Evolutionary conservation across 2,888 invertebrate species (phyloP), one percentile per base, ranked within the genome.

Genomic region (Eupithecia subfuscata): DNA sequence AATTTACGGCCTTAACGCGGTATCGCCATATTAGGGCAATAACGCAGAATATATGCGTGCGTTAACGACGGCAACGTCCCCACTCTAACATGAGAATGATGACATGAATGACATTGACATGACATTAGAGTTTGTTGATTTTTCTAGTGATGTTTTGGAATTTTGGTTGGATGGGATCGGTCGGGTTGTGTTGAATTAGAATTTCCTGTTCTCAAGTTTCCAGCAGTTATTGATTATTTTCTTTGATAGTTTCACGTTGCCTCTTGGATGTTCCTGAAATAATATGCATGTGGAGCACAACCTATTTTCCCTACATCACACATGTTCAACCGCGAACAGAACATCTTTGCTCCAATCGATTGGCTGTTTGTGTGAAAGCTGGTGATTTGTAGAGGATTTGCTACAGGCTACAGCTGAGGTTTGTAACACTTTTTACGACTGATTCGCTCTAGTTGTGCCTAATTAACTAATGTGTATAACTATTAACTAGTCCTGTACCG

Each of bases 401-500:
- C 43, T n/a, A 14, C 7, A 22, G 22, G 12, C 43, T n/a, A 14
- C 7, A 22, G 22, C 22, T 40, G 22, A 67, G 68, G 68, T 68
- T 68, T 68, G 43, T 68, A 8, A 67, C n/a, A 18, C 18, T 34
- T 52, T 52, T 22, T 64, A 63, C 64, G 64, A 63, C 37, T 56
- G n/a, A 30, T 34, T 34, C 34, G 48, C 60, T 14, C 18, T 56
- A 56, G 22, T 22, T 11, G 52, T 56, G 22, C 22, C 8, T 52
- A 52, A 22, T 22, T 22, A 9, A 60, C 43, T 16, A 60, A n/a
- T 56, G 45, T 43, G 30, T 22, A 45, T 11, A 56, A 60, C 52
- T 69, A 67, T 48, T 37, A 70, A 8, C 37, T 25, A 68, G 52
- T 71, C 78, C 75, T 76, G 72, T 76, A 22, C 74, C 34, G 48